Evolutionary conservation across 2,797 vertebrate species (phyloP), one percentile per base, ranked within the genome.

Genomic region (Vipera ursinii): DNA sequence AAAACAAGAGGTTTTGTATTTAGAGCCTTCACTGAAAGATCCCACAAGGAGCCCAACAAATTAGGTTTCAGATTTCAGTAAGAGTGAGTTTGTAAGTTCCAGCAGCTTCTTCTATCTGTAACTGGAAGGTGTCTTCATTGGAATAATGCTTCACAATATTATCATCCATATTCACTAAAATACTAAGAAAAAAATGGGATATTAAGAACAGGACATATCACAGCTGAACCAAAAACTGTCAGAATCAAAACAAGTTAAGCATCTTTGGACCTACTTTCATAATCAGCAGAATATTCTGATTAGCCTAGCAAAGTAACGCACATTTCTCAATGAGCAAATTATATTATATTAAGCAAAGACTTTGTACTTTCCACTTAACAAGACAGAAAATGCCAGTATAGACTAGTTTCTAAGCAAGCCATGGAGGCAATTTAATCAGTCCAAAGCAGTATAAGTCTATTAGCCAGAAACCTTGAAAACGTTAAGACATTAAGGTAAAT

Each of bases 101-200:
- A 26, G 98, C 98, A 9, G 97, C 93, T 95, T 99, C 99, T 94
- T 99, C 99, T 92, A 99, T 98, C 96, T 98, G 98, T 96, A 99
- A 98, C 98, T 99, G 99, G 98, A 99, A 99, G 93, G 99, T 99
- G 97, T 99, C 99, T 96, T 99, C 99, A 1, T 99, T 99, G 94
- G 99, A 99, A 96, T 99, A 99, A 95, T 99, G 99, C 95, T 98
- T 99, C 97, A 99, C 98, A 53, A 99, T 99, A 97, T 99, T 99
- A 98, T 99, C 99, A 0, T 99, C 99, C 99, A 99, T 99, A 97
- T 99, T 99, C 93, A 99, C 99, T 92, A 99, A 97, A 95, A 99
- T 99, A 96, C 99, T 99, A 93, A 28, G 61, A 90, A 93, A 93
- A 90, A 2, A 28, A 55, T 24, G 56, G 78, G 26, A 38, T 53